Percentiles rank a stretch among this genome's conserved stretches.
phyloP scores from a whole-genome alignment of 2,113 vertebrate species.

The Hypomesus transpacificus region DNA sequence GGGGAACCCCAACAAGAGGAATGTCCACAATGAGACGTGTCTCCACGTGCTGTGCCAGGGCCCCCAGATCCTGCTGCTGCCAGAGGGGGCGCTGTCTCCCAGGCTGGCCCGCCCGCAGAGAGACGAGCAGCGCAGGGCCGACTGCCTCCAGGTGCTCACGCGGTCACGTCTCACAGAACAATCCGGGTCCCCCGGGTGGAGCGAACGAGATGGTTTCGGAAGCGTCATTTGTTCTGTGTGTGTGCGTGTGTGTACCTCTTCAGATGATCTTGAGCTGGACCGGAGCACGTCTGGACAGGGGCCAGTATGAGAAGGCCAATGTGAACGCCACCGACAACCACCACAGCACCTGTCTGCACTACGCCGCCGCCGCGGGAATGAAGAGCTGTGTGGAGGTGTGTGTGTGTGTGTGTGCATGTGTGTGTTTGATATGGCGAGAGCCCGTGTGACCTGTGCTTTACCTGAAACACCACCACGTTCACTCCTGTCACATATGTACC shows the following conservation, averaged over 20 bases:
- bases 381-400: slow-evolving; percentile 94
- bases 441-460: too few relatives aligned
- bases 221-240: background rate
- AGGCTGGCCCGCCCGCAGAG: slow-evolving; percentile 84
- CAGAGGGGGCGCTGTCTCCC: slow-evolving; percentile 87
- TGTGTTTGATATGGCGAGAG: too few relatives aligned
- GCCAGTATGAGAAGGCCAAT: slow-evolving; percentile 90
- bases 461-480: too few relatives aligned
- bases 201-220: background rate
- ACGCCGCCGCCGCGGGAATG: slow-evolving; percentile 97
- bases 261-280: slow-evolving; percentile 86
- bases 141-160: slow-evolving; percentile 82
- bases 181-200: background rate
- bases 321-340: slow-evolving; percentile 92
- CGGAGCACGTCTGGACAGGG: slow-evolving; percentile 93
- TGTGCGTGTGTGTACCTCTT: slow-evolving; percentile 5
- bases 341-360: slow-evolving; percentile 93
- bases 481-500: too few relatives aligned
- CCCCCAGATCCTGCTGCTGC: slow-evolving; percentile 83
- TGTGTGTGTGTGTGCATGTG: background rate
- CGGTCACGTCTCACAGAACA: background rate
- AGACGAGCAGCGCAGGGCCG: slow-evolving; percentile 86
- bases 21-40: slow-evolving; percentile 95
- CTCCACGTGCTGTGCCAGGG: slow-evolving; percentile 98
- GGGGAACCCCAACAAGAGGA: slow-evolving; percentile 97